phyloP scores from a whole-genome alignment of 2,888 invertebrate genomes.

The Cataglyphis livida region DNA sequence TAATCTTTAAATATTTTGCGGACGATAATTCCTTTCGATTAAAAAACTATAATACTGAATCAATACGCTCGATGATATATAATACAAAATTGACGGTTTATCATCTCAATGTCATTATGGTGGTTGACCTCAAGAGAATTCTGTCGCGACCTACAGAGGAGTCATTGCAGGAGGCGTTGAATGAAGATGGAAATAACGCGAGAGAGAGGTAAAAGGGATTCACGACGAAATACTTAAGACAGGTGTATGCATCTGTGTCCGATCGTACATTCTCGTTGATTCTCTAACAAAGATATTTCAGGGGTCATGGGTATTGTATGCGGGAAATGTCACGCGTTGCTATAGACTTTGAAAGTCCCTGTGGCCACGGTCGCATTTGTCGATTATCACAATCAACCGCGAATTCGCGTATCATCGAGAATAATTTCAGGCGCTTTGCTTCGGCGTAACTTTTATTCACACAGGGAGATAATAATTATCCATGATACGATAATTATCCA shows the following conservation, averaged over 20 bases:
- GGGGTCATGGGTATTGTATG: slow-evolving; percentile 68
- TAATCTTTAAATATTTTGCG: neutral
- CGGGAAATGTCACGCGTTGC: slow-evolving; percentile 75
- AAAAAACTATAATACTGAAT: neutral
- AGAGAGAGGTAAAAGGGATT: slow-evolving; percentile 52
- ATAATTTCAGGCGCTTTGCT: neutral
- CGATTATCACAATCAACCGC: slow-evolving; percentile 46
- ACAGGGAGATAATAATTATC: neutral
- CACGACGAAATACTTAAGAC: slow-evolving; percentile 39
- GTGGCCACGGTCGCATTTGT: slow-evolving; percentile 65
- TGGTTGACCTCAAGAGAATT: slow-evolving; percentile 57
- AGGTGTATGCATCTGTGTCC: slow-evolving; percentile 34
- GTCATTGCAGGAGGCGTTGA: neutral
- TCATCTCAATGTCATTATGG: slow-evolving; percentile 69
- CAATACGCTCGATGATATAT: neutral
- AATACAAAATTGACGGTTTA: neutral
- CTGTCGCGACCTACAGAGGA: neutral
- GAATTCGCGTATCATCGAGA: slow-evolving; percentile 21
- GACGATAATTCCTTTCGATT: neutral
- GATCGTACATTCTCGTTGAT: slow-evolving; percentile 56
- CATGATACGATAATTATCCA: neutral
- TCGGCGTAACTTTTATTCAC: neutral
- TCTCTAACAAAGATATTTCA: slow-evolving; percentile 69
- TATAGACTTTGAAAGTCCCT: slow-evolving; percentile 63
- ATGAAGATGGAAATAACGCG: slow-evolving; percentile 15